Conservation (phyloP, 2,113 vertebrate genomes). For the Indicator maculatus region DNA sequence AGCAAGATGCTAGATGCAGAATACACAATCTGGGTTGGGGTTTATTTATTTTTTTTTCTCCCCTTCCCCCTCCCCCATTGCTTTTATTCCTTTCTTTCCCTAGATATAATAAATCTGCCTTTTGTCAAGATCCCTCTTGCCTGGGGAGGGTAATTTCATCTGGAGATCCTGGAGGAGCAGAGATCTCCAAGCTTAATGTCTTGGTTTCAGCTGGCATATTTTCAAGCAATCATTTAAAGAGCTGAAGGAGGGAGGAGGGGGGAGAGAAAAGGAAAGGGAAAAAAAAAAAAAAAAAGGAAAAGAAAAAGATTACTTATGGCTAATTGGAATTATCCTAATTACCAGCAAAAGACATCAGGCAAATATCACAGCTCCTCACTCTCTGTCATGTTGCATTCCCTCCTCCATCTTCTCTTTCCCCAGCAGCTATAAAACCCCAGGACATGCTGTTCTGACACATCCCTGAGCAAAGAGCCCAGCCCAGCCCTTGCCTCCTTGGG, state of each 20-base stretch:
- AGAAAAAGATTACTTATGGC: slow-evolving; percentile 31
- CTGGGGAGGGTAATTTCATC: slow-evolving; percentile 51
- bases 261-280: too few relatives aligned
- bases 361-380: slow-evolving; percentile 40
- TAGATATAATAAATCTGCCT: slow-evolving; percentile 35
- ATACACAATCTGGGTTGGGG: not conserved
- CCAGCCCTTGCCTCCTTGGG: not conserved
- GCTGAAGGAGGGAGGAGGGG: not conserved
- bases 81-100: slow-evolving; percentile 48
- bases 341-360: slow-evolving; percentile 52
- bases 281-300: not conserved
- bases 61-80: not conserved
- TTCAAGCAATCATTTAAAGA: slow-evolving; percentile 54
- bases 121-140: slow-evolving; percentile 65
- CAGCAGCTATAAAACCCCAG: slow-evolving; percentile 32
- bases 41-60: too few relatives aligned
- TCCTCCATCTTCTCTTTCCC: slow-evolving; percentile 48
- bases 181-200: slow-evolving; percentile 59
- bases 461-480: slow-evolving; percentile 11
- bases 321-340: slow-evolving; percentile 68
- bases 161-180: slow-evolving; percentile 62
- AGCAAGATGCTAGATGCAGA: not conserved
- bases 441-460: slow-evolving; percentile 8
- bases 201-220: slow-evolving; percentile 35
- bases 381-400: slow-evolving; percentile 54